These are phyloP conservation scores for Eptesicus fuscus DNA, from an alignment of 2,113 vertebrate genomes.

Conservation along the genomic window DNA sequence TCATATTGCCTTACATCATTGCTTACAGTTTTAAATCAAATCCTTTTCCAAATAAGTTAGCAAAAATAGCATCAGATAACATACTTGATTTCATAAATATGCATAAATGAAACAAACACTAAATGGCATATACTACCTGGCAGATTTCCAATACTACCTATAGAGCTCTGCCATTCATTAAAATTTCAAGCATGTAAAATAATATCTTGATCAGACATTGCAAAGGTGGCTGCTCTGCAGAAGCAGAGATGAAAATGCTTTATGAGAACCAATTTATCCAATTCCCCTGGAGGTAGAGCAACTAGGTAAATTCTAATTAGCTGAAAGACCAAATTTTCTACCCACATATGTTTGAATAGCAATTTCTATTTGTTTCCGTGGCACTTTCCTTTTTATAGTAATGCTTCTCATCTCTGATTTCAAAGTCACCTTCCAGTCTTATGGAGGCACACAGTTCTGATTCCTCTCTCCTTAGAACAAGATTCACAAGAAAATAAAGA, in stretches of 20 bases:
- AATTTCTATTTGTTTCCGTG: conserved; percentile 37
- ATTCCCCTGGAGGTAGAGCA: conserved; percentile 21
- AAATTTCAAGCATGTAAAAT: conserved; percentile 64
- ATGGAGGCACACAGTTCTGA: background rate
- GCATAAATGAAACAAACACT: conserved; percentile 42
- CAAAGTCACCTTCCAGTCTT: conserved; percentile 67
- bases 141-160: conserved; percentile 29
- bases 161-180: background rate
- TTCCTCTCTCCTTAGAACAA: conserved; percentile 45
- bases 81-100: conserved; percentile 50
- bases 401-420: conserved; percentile 44
- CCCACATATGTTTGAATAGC: background rate
- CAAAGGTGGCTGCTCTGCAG: conserved; percentile 51
- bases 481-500: conserved; percentile 8
- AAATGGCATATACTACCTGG: conserved; percentile 18
- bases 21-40: conserved; percentile 47
- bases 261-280: conserved; percentile 26
- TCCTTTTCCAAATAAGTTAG: conserved; percentile 42
- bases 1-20: background rate
- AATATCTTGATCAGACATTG: conserved; percentile 47
- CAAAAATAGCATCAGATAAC: conserved; percentile 57
- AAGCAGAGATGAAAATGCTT: conserved; percentile 49
- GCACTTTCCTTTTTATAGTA: background rate
- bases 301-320: conserved; percentile 40
- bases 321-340: conserved; percentile 46